A percentile compares a stretch with the other conserved stretches of the same genome.
These are phyloP conservation scores for Ricordea florida DNA, from an alignment of 92 coral and sea anemone genomes.

Conservation along the genomic window DNA sequence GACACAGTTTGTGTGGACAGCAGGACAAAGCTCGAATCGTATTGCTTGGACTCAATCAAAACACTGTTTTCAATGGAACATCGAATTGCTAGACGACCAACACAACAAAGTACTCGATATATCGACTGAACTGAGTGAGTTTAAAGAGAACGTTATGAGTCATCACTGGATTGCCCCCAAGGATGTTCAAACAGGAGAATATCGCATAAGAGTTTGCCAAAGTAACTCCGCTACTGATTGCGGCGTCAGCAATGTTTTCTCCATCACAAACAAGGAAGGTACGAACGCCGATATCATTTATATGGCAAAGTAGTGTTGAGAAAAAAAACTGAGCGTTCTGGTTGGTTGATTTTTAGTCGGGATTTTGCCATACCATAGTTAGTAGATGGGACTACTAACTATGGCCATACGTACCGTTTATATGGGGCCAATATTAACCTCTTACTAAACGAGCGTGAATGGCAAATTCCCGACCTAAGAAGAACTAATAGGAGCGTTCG, in stretches of 20 bases:
- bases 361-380: neutral
- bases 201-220: conserved; percentile 51
- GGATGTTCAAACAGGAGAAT: conserved; percentile 47
- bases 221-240: neutral
- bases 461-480: too few relatives aligned
- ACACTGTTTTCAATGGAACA: conserved; percentile 67
- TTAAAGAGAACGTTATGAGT: conserved; percentile 54
- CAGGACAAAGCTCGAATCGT: conserved; percentile 43
- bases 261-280: conserved; percentile 57
- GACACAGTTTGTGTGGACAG: conserved; percentile 45
- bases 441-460: too few relatives aligned
- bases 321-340: neutral
- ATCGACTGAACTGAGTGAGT: conserved; percentile 64
- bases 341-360: neutral
- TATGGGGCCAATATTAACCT: too few relatives aligned
- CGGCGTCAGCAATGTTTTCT: conserved; percentile 61
- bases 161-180: conserved; percentile 55
- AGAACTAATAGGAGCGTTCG: too few relatives aligned
- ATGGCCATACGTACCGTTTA: too few relatives aligned
- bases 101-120: conserved; percentile 53
- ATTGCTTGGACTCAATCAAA: conserved; percentile 75
- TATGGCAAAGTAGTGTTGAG: too few relatives aligned
- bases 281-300: neutral
- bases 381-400: neutral
- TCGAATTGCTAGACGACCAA: conserved; percentile 37